A percentile compares a stretch with the other conserved stretches of the same genome.
phyloP scores from a whole-genome alignment of 2,888 invertebrate species.

The Zootermopsis nevadensis region DNA sequence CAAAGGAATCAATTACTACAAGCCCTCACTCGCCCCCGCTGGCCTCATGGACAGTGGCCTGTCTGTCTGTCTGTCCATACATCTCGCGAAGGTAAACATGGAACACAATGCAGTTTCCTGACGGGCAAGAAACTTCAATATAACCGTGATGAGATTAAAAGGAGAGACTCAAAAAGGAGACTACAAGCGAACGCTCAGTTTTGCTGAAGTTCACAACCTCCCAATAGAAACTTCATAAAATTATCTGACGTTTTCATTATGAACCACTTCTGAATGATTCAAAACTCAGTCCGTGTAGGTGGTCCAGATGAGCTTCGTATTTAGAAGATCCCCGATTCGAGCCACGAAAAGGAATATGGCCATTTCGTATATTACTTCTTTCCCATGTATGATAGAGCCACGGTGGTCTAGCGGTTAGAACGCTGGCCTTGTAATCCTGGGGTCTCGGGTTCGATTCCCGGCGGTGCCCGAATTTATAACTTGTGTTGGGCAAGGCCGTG shows the following conservation, averaged over 20 bases:
- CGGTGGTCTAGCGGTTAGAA: too few relatives aligned
- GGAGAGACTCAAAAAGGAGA: neutral
- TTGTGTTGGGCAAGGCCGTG: too few relatives aligned
- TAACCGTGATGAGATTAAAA: slow-evolving; percentile 19
- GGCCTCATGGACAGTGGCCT: slow-evolving; percentile 38
- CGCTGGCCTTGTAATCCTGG: too few relatives aligned
- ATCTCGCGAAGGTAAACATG: slow-evolving; percentile 39
- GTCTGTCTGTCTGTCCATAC: slow-evolving; percentile 37
- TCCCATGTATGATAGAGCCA: too few relatives aligned
- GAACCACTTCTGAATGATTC: too few relatives aligned
- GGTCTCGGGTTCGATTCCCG: too few relatives aligned
- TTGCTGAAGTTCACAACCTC: neutral
- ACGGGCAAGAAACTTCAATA: slow-evolving; percentile 9
- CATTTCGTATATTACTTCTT: too few relatives aligned
- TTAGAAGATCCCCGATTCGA: too few relatives aligned
- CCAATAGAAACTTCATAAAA: neutral
- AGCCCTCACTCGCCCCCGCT: neutral
- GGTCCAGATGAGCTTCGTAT: too few relatives aligned
- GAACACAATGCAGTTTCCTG: neutral
- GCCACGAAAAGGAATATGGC: too few relatives aligned
- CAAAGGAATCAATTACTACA: slow-evolving; percentile 50
- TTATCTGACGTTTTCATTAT: neutral
- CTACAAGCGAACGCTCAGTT: neutral
- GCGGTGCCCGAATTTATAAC: too few relatives aligned
- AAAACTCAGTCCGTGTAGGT: too few relatives aligned